Conservation (phyloP, 2,113 vertebrate species). For the Pampusana beccarii region DNA sequence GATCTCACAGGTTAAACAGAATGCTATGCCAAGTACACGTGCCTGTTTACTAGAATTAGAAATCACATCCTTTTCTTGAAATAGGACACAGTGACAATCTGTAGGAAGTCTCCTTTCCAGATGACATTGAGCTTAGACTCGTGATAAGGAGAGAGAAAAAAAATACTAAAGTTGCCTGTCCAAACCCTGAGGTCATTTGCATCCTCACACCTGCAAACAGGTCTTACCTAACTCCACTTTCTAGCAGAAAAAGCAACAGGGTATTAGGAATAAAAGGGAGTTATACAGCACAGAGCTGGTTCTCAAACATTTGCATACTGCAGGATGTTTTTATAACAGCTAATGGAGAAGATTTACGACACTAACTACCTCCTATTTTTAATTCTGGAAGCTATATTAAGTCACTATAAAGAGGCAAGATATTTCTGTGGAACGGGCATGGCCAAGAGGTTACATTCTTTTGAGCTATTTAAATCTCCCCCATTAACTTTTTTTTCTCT, state of each 20-base stretch:
- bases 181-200: not conserved
- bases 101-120: not conserved
- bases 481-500: not conserved
- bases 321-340: not conserved
- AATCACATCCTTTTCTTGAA: not conserved
- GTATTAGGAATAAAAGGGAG: not conserved
- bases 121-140: not conserved
- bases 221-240: not conserved
- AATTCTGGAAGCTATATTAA: conserved; percentile 35
- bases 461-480: conserved; percentile 39
- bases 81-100: not conserved
- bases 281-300: not conserved
- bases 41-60: not conserved
- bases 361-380: conserved; percentile 16
- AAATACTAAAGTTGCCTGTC: not conserved
- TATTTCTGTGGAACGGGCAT: not conserved
- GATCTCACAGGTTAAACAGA: not conserved
- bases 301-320: not conserved
- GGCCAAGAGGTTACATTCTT: conserved; percentile 47
- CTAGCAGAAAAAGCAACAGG: not conserved
- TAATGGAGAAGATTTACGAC: not conserved
- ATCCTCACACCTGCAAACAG: not conserved
- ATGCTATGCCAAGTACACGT: no score
- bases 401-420: not conserved
- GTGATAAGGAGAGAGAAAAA: not conserved